Evolutionary conservation across 2,113 vertebrate genomes (phyloP), one percentile per base, ranked within the genome.

Genomic region (Daphoenositta chrysoptera): DNA sequence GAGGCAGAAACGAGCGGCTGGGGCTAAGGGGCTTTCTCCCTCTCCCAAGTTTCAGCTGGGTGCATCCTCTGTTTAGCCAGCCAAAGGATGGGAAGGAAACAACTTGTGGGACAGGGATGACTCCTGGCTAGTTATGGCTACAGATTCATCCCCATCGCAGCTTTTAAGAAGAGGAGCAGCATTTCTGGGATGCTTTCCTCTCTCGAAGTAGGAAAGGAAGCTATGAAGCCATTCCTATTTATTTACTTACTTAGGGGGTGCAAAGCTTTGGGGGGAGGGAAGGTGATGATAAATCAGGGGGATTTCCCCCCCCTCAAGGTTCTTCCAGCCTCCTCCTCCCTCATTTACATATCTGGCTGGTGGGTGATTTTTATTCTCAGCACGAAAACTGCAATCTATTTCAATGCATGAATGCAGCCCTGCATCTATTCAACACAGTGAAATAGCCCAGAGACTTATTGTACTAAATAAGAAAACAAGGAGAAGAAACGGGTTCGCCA

Each of bases 371-470:
- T 96, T 93, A 96, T 97, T 95, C 95, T 90, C 95, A 92, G 93
- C 98, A 97, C 97, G 93, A 94, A 97, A 97, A 96, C 96, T 93
- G 97, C 97, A 96, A 97, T 84, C 94, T 92, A 96, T 98, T 96
- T 93, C 96, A 92, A 93, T 95, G 97, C 95, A 96, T 95, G 94
- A 97, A 96, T 96, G 95, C 95, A 96, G 91, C 91, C 95, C 94
- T 91, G 96, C 96, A 93, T 94, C 93, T 68, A 89, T 90, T 96
- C 77, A 64, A 80, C 69, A 87, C 91, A 66, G 81, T 81, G 73
- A 93, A 94, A 95, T 54, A 93, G 94, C 93, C 80, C 30, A 70
- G 86, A 89, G 87, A 82, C 93, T 60, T 75, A 91, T 45, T 82
- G 77, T 72, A 88, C 70, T 78, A 92, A 93, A 95, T 81, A 94